phyloP scores from a whole-genome alignment of 2,797 vertebrate species.

The Anolis apletophallus region DNA sequence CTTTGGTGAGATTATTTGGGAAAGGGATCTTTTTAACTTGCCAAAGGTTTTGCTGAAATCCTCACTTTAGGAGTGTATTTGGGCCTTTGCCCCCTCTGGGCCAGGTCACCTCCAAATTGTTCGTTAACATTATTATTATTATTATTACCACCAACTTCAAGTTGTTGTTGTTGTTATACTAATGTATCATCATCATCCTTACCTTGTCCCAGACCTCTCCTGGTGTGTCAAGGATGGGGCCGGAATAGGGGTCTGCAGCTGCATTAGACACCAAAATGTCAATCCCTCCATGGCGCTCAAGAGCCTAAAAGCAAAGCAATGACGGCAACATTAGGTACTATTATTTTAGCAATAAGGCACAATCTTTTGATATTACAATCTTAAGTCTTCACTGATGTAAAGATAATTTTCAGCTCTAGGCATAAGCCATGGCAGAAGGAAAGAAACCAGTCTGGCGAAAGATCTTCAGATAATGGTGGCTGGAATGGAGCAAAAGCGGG shows the following conservation, averaged over 20 bases:
- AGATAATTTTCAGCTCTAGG: neutral
- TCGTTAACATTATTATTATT: too few relatives aligned
- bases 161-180: too few relatives aligned
- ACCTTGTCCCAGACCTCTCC: conserved; percentile 91
- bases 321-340: too few relatives aligned
- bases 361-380: neutral
- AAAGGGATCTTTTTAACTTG: too few relatives aligned
- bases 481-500: neutral
- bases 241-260: conserved; percentile 87
- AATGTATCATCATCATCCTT: neutral
- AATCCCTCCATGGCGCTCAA: conserved; percentile 85
- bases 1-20: too few relatives aligned
- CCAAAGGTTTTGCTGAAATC: too few relatives aligned
- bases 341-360: too few relatives aligned
- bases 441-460: neutral
- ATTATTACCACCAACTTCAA: too few relatives aligned
- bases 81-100: too few relatives aligned
- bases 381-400: too few relatives aligned
- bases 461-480: neutral
- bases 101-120: too few relatives aligned
- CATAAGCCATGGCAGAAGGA: neutral
- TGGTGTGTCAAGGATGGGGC: conserved; percentile 84
- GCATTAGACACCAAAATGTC: conserved; percentile 91
- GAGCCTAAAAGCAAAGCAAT: conserved; percentile 73
- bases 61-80: too few relatives aligned